Conservation (phyloP, 1,140 invertebrate genomes). For the Cotesia typhae region DNA sequence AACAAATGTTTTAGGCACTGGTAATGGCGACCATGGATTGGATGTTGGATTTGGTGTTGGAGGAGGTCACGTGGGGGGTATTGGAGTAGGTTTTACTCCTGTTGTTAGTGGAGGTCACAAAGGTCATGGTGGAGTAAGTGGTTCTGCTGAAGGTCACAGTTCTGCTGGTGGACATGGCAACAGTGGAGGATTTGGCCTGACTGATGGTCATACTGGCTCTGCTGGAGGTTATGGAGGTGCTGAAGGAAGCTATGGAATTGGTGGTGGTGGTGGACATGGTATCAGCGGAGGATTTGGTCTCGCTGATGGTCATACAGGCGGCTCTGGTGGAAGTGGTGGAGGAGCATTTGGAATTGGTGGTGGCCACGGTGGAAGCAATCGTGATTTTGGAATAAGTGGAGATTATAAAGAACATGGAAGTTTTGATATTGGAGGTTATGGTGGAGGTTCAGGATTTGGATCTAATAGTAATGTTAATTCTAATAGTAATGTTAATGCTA, state of each 20-base stretch:
- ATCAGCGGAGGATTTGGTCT: not conserved
- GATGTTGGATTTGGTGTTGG: not conserved
- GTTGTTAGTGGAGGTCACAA: not conserved
- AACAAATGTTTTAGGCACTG: not conserved
- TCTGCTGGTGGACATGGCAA: constrained; percentile 2
- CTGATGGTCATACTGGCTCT: not conserved
- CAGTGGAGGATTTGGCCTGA: not conserved
- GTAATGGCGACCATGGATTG: not conserved
- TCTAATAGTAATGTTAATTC: constrained; percentile 1
- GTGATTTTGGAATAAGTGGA: not conserved
- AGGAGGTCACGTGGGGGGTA: not conserved
- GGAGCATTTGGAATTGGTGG: not conserved
- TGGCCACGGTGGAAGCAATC: not conserved
- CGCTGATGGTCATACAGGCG: not conserved
- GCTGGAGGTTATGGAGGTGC: not conserved
- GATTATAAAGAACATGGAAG: not conserved
- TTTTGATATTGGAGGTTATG: not conserved
- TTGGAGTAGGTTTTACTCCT: no score
- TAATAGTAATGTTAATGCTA: constrained; percentile 16
- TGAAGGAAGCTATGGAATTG: not conserved
- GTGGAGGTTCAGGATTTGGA: not conserved
- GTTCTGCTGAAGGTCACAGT: not conserved
- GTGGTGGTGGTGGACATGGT: constrained; percentile 6
- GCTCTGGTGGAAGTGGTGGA: not conserved
- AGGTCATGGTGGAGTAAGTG: not conserved